A percentile compares a stretch with the other conserved stretches of the same genome.
Evolutionary conservation across 92 coral and sea anemone genomes (phyloP).

Genomic region (Umimayanthus chanpuru): DNA sequence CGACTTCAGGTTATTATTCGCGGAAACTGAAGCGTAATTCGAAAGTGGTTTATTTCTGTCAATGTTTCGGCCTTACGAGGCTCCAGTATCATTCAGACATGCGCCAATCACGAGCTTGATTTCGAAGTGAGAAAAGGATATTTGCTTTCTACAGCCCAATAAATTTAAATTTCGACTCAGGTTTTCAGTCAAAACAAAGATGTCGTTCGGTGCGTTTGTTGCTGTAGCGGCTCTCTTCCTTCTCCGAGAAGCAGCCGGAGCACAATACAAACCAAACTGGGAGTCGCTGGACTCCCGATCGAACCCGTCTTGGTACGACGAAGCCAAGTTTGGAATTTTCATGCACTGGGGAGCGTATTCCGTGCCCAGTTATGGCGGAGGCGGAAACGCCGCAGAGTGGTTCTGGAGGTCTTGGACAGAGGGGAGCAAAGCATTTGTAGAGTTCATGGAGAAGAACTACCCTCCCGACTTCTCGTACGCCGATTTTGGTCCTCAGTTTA

Average conservation of each 20-base stretch:
- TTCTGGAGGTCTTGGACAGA: conserved; percentile 82
- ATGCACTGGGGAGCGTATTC: conserved; percentile 95
- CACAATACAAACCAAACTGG: conserved; percentile 72
- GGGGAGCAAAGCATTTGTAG: conserved; percentile 34
- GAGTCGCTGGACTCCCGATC: conserved; percentile 76
- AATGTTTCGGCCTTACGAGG: too few species aligned
- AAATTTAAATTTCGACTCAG: too few species aligned
- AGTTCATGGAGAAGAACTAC: conserved; percentile 59
- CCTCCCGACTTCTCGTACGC: conserved; percentile 68
- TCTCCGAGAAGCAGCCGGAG: not conserved
- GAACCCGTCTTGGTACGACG: conserved; percentile 78
- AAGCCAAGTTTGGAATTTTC: conserved; percentile 89
- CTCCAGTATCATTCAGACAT: too few species aligned
- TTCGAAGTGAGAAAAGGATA: too few species aligned
- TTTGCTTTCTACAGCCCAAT: too few species aligned
- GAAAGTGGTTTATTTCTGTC: too few species aligned
- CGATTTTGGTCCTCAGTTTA: conserved; percentile 70
- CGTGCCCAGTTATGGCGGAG: conserved; percentile 79
- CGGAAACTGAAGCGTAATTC: too few species aligned
- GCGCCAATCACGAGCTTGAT: too few species aligned
- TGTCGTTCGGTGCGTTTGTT: not conserved
- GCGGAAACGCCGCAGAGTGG: conserved; percentile 68
- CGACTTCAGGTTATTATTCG: too few species aligned
- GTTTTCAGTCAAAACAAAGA: not conserved
- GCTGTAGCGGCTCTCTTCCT: not conserved